A percentile compares a stretch with the other conserved stretches of the same genome.
Evolutionary conservation across 2,888 invertebrate genomes (phyloP).

Genomic region (Trichopoda pennipes): DNA sequence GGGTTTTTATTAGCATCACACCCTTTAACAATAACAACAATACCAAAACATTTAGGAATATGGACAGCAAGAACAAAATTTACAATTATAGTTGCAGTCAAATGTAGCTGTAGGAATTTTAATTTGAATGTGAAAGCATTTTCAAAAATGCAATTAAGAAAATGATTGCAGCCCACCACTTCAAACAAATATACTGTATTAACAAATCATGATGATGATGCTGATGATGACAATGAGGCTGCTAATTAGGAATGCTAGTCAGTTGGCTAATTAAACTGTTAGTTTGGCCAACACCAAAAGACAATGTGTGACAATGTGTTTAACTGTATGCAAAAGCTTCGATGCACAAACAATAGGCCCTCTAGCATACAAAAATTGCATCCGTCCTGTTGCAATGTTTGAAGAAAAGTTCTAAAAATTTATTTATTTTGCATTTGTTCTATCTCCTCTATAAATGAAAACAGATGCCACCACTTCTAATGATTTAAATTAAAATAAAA

Average conservation of each 20-base stretch:
- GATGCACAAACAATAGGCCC: constrained; percentile 23
- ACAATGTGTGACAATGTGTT: constrained; percentile 9
- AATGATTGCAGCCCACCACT: constrained; percentile 3
- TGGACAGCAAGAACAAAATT: constrained; percentile 8
- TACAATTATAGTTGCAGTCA: not conserved
- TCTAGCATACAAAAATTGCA: constrained; percentile 25
- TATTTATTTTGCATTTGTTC: constrained; percentile 4
- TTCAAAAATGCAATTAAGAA: not conserved
- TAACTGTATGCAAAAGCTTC: constrained; percentile 7
- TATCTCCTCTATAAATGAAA: not conserved
- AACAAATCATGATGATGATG: constrained; percentile 28
- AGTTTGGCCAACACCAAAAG: constrained; percentile 50
- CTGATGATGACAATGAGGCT: constrained; percentile 43
- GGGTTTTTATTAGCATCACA: constrained; percentile 65
- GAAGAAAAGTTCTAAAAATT: not conserved
- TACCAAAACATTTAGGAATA: not conserved
- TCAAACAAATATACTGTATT: constrained; percentile 19
- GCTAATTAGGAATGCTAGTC: constrained; percentile 64
- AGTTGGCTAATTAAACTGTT: constrained; percentile 58
- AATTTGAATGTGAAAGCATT: constrained; percentile 5
- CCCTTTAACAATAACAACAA: constrained; percentile 18
- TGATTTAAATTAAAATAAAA: constrained; percentile 4
- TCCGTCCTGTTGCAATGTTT: constrained; percentile 58
- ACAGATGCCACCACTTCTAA: not conserved
- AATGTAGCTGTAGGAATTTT: not conserved